Percentiles rank a stretch among this genome's conserved stretches.
phyloP scores from a whole-genome alignment of 1,140 invertebrate species.

The Sarcophaga peregrina region DNA sequence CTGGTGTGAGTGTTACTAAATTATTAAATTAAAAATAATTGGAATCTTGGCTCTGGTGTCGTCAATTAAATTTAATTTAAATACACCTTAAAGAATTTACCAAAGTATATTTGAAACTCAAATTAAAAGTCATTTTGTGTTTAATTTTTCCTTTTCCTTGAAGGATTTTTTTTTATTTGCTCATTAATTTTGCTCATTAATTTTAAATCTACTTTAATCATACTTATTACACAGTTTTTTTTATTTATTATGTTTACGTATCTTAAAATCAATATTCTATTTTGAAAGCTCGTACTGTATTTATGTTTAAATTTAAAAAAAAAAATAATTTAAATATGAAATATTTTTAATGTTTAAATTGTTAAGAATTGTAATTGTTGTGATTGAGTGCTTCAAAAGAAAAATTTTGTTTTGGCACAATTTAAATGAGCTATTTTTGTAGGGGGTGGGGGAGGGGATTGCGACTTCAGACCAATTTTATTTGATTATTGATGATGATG shows the following conservation, averaged over 20 bases:
- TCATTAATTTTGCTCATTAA: background rate
- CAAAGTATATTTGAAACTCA: too few species aligned
- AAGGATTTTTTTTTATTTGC: conserved; percentile 1
- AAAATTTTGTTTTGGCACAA: background rate
- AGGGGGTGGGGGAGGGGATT: too few species aligned
- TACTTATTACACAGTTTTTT: conserved; percentile 12
- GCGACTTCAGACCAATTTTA: too few species aligned
- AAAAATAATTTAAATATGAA: background rate
- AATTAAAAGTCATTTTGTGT: too few species aligned
- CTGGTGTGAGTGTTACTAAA: too few species aligned
- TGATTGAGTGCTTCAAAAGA: background rate
- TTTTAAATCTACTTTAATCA: conserved; percentile 6
- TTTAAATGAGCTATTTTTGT: background rate
- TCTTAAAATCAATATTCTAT: conserved; percentile 3
- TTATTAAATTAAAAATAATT: too few species aligned
- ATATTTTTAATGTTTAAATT: background rate
- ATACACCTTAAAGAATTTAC: too few species aligned
- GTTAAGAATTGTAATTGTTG: background rate
- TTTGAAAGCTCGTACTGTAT: conserved; percentile 16
- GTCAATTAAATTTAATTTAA: too few species aligned
- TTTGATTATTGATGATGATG: too few species aligned
- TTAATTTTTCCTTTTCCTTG: background rate
- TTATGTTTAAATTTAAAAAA: background rate
- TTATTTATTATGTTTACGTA: background rate
- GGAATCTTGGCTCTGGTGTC: too few species aligned